phyloP scores from a whole-genome alignment of 1,140 invertebrate genomes.

The Polyergus mexicanus region DNA sequence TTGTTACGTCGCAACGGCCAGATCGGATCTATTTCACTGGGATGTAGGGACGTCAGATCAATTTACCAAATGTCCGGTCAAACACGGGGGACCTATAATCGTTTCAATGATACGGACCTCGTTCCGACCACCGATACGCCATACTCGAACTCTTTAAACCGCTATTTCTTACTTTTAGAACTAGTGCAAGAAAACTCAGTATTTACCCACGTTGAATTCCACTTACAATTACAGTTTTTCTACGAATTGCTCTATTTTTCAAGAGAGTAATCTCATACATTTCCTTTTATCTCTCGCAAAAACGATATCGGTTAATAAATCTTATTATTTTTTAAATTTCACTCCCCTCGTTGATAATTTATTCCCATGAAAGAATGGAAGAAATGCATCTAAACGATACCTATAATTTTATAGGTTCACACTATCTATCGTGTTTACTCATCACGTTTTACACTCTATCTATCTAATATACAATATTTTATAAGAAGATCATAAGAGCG shows the following conservation, averaged over 20 bases:
- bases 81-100: conserved; percentile 73
- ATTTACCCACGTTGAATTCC: neutral
- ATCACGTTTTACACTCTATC: no score
- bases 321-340: neutral
- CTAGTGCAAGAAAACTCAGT: neutral
- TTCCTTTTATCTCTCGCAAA: neutral
- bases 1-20: conserved; percentile 59
- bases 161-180: conserved; percentile 45
- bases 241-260: neutral
- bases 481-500: neutral
- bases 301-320: neutral
- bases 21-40: conserved; percentile 73
- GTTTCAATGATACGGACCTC: conserved; percentile 74
- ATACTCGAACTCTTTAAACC: conserved; percentile 33
- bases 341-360: conserved; percentile 15
- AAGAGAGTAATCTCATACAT: neutral
- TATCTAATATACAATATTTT: neutral
- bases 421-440: no score
- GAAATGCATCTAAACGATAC: neutral
- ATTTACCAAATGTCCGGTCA: conserved; percentile 74
- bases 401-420: neutral
- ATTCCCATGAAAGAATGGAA: neutral
- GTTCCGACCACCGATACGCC: conserved; percentile 61
- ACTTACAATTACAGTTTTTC: neutral
- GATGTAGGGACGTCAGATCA: conserved; percentile 73